A percentile compares a stretch with the other conserved stretches of the same genome.
Conservation (phyloP, 1,140 invertebrate genomes). For the Coelopa frigida region DNA sequence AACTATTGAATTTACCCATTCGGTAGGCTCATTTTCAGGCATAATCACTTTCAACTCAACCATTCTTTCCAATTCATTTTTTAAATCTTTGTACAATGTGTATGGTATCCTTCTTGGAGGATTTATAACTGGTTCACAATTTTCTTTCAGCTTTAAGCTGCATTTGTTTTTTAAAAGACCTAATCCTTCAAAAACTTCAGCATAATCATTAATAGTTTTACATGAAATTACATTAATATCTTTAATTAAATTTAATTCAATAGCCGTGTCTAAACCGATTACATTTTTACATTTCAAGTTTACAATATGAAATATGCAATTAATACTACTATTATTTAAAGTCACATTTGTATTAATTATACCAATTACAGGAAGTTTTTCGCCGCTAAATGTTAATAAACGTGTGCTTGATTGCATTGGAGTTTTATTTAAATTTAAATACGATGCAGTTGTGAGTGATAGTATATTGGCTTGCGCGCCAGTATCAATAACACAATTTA, state of each 20-base stretch:
- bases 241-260: slow-evolving; percentile 3
- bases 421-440: slow-evolving; percentile 5
- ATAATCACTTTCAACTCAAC: slow-evolving; percentile 28
- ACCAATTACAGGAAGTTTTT: slow-evolving; percentile 13
- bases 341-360: background rate
- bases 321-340: slow-evolving; percentile 8
- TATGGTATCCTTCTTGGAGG: slow-evolving; percentile 37
- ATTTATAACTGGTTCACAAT: slow-evolving; percentile 24
- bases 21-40: slow-evolving; percentile 33
- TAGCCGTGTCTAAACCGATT: slow-evolving; percentile 5
- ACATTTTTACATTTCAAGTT: slow-evolving; percentile 13
- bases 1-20: slow-evolving; percentile 44
- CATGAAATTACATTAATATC: slow-evolving; percentile 1
- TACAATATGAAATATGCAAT: slow-evolving; percentile 9
- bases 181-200: slow-evolving; percentile 11
- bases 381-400: slow-evolving; percentile 14
- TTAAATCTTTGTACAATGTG: slow-evolving; percentile 26
- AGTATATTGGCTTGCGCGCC: slow-evolving; percentile 9
- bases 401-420: slow-evolving; percentile 2
- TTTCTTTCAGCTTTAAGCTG: slow-evolving; percentile 13
- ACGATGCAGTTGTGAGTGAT: background rate
- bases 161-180: slow-evolving; percentile 13
- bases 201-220: slow-evolving; percentile 8
- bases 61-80: slow-evolving; percentile 27
- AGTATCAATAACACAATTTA: slow-evolving; percentile 12